Evolutionary conservation across 2,888 invertebrate genomes (phyloP).

Genomic region (Parascotia fuliginaria): DNA sequence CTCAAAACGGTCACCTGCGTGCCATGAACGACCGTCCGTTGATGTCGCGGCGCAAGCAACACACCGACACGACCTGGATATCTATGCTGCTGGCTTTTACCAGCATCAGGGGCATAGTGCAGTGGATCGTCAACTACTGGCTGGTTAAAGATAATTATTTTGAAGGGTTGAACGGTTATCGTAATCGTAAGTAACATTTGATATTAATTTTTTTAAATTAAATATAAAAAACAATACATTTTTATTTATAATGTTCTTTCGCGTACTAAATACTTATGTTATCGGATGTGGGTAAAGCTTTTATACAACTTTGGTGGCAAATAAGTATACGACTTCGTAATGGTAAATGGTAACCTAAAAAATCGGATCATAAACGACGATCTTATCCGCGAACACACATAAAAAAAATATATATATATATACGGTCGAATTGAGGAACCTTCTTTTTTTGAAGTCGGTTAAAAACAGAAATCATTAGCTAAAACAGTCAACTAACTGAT

Average conservation of each 20-base stretch:
- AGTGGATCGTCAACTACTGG: conserved; percentile 76
- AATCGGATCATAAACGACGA: too few relatives aligned
- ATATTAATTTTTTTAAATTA: too few relatives aligned
- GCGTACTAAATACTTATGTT: not conserved
- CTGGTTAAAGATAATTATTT: conserved; percentile 71
- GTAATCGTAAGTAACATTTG: conserved; percentile 64
- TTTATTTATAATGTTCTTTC: not conserved
- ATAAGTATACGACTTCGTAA: too few relatives aligned
- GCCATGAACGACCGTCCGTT: conserved; percentile 35
- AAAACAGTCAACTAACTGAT: too few relatives aligned
- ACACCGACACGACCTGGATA: conserved; percentile 72
- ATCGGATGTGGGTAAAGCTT: not conserved
- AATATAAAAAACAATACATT: too few relatives aligned
- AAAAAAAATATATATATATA: too few relatives aligned
- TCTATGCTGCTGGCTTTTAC: conserved; percentile 63
- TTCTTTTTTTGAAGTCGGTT: too few relatives aligned
- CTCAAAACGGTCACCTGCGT: conserved; percentile 33
- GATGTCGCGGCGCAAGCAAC: not conserved
- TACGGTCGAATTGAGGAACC: too few relatives aligned
- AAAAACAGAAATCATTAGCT: too few relatives aligned
- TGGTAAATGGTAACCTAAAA: too few relatives aligned
- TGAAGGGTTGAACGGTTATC: conserved; percentile 54
- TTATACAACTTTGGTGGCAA: too few relatives aligned
- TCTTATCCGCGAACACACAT: too few relatives aligned
- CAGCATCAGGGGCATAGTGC: conserved; percentile 68